Evolutionary conservation across 2,113 vertebrate species (phyloP).

Genomic region (Speoplatyrhinus poulsoni): DNA sequence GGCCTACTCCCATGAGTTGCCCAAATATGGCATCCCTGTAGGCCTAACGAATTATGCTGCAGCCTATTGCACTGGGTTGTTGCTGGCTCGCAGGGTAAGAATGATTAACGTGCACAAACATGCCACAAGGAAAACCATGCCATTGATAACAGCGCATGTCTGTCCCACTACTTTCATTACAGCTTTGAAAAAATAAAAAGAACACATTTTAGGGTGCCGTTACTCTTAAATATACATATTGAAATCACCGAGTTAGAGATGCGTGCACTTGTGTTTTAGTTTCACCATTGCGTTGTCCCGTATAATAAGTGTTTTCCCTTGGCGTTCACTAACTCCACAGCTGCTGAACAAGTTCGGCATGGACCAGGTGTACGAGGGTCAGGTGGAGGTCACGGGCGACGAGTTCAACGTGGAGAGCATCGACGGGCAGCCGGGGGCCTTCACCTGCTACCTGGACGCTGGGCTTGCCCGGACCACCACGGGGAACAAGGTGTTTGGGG

Average conservation of each 20-base stretch:
- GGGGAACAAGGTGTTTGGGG: slow-evolving; percentile 98
- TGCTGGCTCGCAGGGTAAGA: slow-evolving; percentile 93
- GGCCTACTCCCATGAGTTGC: slow-evolving; percentile 92
- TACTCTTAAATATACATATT: not conserved
- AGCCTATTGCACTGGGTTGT: slow-evolving; percentile 94
- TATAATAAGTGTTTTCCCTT: not conserved
- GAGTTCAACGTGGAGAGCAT: slow-evolving; percentile 97
- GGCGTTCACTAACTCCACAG: slow-evolving; percentile 58
- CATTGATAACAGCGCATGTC: too few relatives aligned
- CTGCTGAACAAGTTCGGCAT: slow-evolving; percentile 95
- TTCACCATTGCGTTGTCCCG: not conserved
- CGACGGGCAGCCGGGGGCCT: slow-evolving; percentile 91
- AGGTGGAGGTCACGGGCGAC: slow-evolving; percentile 95
- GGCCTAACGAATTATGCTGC: slow-evolving; percentile 97
- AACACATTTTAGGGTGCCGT: not conserved
- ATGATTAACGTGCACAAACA: not conserved
- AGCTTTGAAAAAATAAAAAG: not conserved
- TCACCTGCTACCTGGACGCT: slow-evolving; percentile 95
- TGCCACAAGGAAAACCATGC: not conserved
- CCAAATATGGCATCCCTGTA: slow-evolving; percentile 91
- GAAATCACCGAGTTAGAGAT: not conserved
- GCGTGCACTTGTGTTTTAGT: not conserved
- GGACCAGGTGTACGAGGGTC: slow-evolving; percentile 96
- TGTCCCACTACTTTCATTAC: not conserved
- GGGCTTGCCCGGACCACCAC: slow-evolving; percentile 97